Evolutionary conservation across 2,113 vertebrate species (phyloP).

Genomic region (Thinocorus orbignyianus): DNA sequence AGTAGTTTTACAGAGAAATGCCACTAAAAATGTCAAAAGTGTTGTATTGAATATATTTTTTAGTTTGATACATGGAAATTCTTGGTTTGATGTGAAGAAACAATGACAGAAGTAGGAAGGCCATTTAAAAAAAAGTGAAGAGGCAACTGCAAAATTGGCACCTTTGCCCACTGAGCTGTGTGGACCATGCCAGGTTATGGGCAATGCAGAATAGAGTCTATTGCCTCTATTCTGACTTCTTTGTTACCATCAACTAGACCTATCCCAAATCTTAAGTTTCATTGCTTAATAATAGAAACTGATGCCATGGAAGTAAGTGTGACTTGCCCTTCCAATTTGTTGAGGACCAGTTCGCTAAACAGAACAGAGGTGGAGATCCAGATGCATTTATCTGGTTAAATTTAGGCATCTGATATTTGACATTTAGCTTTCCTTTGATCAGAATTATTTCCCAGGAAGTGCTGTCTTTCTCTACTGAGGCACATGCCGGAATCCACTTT

Average conservation of each 20-base stretch:
- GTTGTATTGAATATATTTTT: not conserved
- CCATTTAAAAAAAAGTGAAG: not conserved
- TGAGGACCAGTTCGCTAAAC: not conserved
- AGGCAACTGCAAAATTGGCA: not conserved
- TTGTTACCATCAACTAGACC: not conserved
- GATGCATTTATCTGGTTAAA: not conserved
- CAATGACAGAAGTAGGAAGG: not conserved
- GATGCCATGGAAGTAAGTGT: not conserved
- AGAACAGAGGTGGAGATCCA: not conserved
- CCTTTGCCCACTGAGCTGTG: not conserved
- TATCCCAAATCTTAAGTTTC: not conserved
- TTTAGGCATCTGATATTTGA: not conserved
- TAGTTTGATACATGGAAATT: not conserved
- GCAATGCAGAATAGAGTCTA: not conserved
- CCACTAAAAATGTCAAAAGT: not conserved
- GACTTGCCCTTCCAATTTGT: not conserved
- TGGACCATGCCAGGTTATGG: not conserved
- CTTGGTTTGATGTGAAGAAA: not conserved
- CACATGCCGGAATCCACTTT: not conserved
- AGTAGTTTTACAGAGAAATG: not conserved
- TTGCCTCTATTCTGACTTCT: not conserved
- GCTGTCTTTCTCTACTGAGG: not conserved
- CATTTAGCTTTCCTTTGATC: not conserved
- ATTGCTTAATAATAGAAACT: not conserved
- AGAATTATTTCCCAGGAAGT: not conserved